These are phyloP conservation scores for Procambarus virginalis DNA, from an alignment of 1,140 invertebrate genomes.

Conservation along the genomic window DNA sequence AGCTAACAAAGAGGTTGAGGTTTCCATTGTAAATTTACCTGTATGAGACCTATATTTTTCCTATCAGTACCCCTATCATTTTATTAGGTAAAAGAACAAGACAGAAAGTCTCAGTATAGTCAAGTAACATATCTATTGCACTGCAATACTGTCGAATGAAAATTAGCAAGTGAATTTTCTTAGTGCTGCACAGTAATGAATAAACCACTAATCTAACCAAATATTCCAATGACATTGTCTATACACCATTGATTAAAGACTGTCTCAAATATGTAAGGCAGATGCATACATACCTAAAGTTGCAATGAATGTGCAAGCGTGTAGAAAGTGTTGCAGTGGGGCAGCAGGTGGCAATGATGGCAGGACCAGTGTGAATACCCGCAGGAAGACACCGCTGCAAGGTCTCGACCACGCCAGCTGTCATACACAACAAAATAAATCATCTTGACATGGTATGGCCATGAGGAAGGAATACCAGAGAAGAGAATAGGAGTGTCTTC, in stretches of 20 bases:
- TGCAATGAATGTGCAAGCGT: constrained; percentile 53
- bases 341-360: constrained; percentile 61
- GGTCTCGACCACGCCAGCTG: constrained; percentile 57
- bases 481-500: no score
- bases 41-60: no score
- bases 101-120: no score
- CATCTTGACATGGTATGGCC: background rate
- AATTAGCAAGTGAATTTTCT: no score
- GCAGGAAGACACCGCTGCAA: constrained; percentile 47
- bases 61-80: no score
- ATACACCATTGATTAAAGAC: background rate
- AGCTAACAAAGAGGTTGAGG: no score
- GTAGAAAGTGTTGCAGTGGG: constrained; percentile 49
- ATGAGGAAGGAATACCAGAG: no score
- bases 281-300: constrained; percentile 34
- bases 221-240: background rate
- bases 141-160: no score
- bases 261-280: background rate
- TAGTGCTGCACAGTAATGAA: no score
- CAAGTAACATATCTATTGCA: no score
- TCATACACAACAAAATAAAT: background rate
- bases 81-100: no score
- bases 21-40: no score
- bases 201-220: background rate
- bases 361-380: constrained; percentile 39